A percentile compares a stretch with the other conserved stretches of the same genome.
phyloP scores from a whole-genome alignment of 2,888 invertebrate species.

The Dolichomitus sp. region DNA sequence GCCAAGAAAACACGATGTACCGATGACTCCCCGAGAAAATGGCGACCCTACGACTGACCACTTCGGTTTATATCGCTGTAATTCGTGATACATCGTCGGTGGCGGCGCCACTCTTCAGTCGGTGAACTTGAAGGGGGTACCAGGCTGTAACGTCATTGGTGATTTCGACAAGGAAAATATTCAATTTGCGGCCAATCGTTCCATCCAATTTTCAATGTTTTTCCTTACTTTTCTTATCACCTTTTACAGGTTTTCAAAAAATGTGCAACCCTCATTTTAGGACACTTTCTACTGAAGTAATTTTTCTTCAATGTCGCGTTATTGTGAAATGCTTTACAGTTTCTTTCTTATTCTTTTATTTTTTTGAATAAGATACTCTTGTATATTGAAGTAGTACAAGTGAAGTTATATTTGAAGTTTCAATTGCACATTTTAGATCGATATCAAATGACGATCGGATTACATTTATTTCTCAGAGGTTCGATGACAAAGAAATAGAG shows the following conservation, averaged over 20 bases:
- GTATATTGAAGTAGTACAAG: too few species aligned
- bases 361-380: too few species aligned
- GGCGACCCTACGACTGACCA: conserved; percentile 79
- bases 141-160: conserved; percentile 16
- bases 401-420: background rate
- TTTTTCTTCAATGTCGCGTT: background rate
- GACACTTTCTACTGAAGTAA: too few species aligned
- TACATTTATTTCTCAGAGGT: background rate
- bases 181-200: conserved; percentile 1
- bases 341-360: background rate
- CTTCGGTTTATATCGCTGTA: conserved; percentile 75
- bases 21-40: conserved; percentile 83
- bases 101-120: conserved; percentile 60
- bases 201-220: background rate
- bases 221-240: background rate
- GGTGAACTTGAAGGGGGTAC: conserved; percentile 6
- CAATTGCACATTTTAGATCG: conserved; percentile 1
- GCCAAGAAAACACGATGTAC: conserved; percentile 79
- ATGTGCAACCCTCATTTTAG: background rate
- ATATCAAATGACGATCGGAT: conserved; percentile 30
- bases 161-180: background rate
- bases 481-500: background rate
- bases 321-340: background rate
- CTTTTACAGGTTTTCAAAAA: background rate
- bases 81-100: conserved; percentile 70